phyloP scores from a whole-genome alignment of 2,797 vertebrate genomes.

The Clamator glandarius region DNA sequence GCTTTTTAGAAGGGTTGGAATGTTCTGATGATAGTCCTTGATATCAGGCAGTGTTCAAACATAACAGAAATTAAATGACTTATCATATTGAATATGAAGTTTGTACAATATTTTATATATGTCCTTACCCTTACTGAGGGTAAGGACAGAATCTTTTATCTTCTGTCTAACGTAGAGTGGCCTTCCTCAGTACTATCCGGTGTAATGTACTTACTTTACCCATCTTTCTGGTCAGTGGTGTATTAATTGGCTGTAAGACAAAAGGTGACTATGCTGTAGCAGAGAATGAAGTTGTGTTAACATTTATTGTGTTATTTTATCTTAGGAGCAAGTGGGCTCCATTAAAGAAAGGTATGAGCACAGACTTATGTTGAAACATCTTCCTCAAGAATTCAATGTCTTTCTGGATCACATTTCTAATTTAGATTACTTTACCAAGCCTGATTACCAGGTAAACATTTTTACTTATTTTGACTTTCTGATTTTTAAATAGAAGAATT shows the following conservation, averaged over 20 bases:
- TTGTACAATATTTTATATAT: not conserved
- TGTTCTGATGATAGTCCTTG: not conserved
- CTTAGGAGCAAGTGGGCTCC: slow-evolving; percentile 96
- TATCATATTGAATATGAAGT: not conserved
- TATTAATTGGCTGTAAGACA: not conserved
- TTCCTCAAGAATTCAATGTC: slow-evolving; percentile 91
- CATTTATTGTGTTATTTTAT: slow-evolving; percentile 32
- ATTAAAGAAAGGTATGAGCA: slow-evolving; percentile 98
- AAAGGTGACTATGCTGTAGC: not conserved
- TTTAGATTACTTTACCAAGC: slow-evolving; percentile 98
- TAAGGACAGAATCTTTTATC: not conserved
- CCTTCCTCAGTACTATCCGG: not conserved
- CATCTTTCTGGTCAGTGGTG: not conserved
- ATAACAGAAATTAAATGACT: not conserved
- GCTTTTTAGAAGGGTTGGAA: not conserved
- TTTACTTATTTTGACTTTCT: not conserved
- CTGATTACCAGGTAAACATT: slow-evolving; percentile 93
- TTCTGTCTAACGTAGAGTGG: not conserved
- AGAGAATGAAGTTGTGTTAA: not conserved
- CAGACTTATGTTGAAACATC: slow-evolving; percentile 95
- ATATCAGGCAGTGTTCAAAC: not conserved
- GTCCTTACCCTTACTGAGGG: too few species aligned
- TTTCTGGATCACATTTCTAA: slow-evolving; percentile 95
- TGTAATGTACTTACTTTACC: not conserved
- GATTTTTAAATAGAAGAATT: not conserved